Evolutionary conservation across 2,888 invertebrate species (phyloP).

Genomic region (Helicoverpa assulta): DNA sequence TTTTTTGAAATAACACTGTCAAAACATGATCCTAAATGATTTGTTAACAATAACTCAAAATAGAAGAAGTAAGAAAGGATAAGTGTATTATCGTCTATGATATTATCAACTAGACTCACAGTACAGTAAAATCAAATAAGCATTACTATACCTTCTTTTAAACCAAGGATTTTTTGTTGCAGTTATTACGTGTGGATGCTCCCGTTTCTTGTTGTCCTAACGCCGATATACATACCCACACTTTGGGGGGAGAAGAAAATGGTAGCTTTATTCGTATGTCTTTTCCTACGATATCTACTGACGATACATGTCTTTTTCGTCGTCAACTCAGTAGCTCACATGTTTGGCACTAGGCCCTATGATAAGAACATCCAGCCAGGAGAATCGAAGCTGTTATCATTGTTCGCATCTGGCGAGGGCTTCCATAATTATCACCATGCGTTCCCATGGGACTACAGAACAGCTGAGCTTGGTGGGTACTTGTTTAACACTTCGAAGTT

Average conservation of each 20-base stretch:
- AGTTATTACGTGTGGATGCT: slow-evolving; percentile 19
- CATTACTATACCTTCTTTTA: no score
- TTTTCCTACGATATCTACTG: slow-evolving; percentile 10
- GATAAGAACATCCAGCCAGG: slow-evolving; percentile 36
- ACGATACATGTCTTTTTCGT: slow-evolving; percentile 12
- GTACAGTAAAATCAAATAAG: no score
- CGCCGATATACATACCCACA: slow-evolving; percentile 25
- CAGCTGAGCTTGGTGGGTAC: slow-evolving; percentile 41
- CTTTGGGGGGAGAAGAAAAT: slow-evolving; percentile 33
- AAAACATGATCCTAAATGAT: no score
- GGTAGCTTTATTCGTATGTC: slow-evolving; percentile 16
- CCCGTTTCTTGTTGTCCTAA: neutral
- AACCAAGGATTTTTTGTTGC: slow-evolving; percentile 9
- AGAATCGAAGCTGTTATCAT: slow-evolving; percentile 25
- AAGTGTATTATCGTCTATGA: no score
- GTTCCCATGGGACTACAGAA: slow-evolving; percentile 58
- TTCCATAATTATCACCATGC: slow-evolving; percentile 73
- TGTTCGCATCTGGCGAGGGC: slow-evolving; percentile 63
- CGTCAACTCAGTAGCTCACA: slow-evolving; percentile 32
- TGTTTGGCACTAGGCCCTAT: slow-evolving; percentile 42
- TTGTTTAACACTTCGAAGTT: slow-evolving; percentile 21
- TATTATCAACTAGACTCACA: no score
- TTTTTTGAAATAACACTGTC: no score
- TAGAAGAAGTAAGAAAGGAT: no score
- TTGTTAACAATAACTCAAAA: no score